phyloP scores from a whole-genome alignment of 1,140 invertebrate genomes.

The Drosophila melanica region DNA sequence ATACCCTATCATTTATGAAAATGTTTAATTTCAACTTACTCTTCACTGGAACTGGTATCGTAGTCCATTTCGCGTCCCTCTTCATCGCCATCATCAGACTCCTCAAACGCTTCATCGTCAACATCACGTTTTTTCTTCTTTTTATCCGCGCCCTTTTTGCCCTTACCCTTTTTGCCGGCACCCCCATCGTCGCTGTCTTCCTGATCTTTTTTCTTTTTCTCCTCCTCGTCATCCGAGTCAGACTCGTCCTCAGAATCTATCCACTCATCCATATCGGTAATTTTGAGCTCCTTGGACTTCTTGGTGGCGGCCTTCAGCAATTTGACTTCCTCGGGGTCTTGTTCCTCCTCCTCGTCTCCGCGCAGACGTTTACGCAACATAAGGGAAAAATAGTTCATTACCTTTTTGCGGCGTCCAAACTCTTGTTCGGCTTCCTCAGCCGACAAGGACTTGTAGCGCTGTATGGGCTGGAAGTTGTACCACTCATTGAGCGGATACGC shows the following conservation, averaged over 20 bases:
- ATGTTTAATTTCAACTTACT: constrained; percentile 78
- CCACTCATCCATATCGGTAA: constrained; percentile 98
- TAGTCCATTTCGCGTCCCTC: constrained; percentile 96
- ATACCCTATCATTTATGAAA: not conserved
- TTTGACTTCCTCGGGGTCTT: constrained; percentile 87
- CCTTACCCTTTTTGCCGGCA: constrained; percentile 86
- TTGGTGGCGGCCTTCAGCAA: constrained; percentile 78
- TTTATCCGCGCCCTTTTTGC: constrained; percentile 86
- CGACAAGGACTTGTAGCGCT: constrained; percentile 94
- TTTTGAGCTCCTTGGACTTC: constrained; percentile 90
- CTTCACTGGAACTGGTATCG: constrained; percentile 92
- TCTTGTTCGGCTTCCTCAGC: constrained; percentile 98
- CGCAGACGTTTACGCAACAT: constrained; percentile 95
- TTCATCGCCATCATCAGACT: constrained; percentile 98
- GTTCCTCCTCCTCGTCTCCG: constrained; percentile 92
- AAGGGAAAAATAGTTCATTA: constrained; percentile 96
- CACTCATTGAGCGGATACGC: constrained; percentile 97
- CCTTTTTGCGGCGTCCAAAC: constrained; percentile 96
- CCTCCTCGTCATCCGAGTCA: constrained; percentile 86
- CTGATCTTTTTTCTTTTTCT: constrained; percentile 88
- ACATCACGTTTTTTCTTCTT: constrained; percentile 91
- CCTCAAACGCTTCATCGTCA: constrained; percentile 95
- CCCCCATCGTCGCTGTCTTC: constrained; percentile 86
- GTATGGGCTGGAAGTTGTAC: constrained; percentile 89
- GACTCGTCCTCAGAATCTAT: constrained; percentile 92